Conservation (phyloP, 2,113 vertebrate species). For the Periophthalmodon schlosseri region DNA sequence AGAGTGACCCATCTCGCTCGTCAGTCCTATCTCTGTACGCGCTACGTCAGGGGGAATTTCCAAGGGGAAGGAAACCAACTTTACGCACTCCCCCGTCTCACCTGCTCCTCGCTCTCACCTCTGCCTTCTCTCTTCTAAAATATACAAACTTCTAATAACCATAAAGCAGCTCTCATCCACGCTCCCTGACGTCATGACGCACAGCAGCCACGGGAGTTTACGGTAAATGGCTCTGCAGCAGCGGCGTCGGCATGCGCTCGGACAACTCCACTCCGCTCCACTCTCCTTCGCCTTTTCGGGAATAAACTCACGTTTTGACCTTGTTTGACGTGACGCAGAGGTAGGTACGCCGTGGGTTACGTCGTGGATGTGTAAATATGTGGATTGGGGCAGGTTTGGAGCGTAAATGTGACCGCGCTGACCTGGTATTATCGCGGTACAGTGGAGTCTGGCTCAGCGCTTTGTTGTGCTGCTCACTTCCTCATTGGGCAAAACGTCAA, state of each 20-base stretch:
- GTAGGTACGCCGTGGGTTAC: neutral
- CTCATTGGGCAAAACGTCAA: conserved; percentile 33
- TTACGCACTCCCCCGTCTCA: conserved; percentile 12
- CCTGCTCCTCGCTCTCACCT: conserved; percentile 9
- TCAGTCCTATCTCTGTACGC: neutral
- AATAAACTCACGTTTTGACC: neutral
- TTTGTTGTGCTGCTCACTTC: conserved; percentile 62
- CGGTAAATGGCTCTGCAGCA: conserved; percentile 34
- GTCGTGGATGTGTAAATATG: neutral
- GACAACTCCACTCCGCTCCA: conserved; percentile 17
- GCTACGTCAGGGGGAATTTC: conserved; percentile 80
- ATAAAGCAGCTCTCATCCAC: neutral
- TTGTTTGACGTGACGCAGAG: neutral
- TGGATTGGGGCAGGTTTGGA: neutral
- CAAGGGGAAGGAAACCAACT: conserved; percentile 75
- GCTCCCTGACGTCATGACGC: conserved; percentile 34
- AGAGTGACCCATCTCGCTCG: conserved; percentile 38
- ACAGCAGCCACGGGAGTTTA: neutral
- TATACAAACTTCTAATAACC: neutral
- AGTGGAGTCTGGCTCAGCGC: conserved; percentile 10
- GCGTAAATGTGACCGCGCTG: neutral
- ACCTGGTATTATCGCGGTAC: conserved; percentile 7
- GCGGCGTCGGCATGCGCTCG: conserved; percentile 31
- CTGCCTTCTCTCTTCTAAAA: neutral
- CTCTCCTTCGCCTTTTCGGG: neutral